Evolutionary conservation across 2,113 vertebrate species (phyloP).

Genomic region (Aleadryas rufinucha): DNA sequence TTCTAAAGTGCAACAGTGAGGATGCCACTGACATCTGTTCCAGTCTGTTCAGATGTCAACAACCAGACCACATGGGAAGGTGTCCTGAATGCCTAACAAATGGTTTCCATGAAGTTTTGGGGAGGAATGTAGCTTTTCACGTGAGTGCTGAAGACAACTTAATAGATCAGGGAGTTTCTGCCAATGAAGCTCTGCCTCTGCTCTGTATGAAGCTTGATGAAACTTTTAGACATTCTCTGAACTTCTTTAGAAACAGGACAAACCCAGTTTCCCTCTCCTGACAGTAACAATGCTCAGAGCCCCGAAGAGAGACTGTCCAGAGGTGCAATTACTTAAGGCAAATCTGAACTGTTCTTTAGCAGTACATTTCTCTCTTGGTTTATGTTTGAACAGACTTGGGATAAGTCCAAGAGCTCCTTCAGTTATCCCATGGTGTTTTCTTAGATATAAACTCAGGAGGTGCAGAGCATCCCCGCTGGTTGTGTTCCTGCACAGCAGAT

Average conservation of each 20-base stretch:
- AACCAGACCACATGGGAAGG: neutral
- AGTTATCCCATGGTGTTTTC: neutral
- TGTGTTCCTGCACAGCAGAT: neutral
- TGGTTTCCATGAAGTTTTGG: neutral
- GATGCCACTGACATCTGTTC: neutral
- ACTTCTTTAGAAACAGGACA: neutral
- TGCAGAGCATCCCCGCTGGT: neutral
- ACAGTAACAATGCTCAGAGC: neutral
- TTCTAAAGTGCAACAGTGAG: neutral
- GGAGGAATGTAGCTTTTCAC: neutral
- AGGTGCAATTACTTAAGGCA: neutral
- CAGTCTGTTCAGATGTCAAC: neutral
- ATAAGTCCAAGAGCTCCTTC: neutral
- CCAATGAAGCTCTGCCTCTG: neutral
- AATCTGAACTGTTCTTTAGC: neutral
- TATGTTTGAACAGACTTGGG: neutral
- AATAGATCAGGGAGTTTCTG: neutral
- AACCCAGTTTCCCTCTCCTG: neutral
- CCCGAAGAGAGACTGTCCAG: neutral
- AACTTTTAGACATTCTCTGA: neutral
- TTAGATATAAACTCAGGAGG: neutral
- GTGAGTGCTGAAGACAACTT: neutral
- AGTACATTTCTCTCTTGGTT: neutral
- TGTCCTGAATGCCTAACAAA: neutral
- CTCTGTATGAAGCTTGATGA: neutral